These are phyloP conservation scores for Pelochelys cantorii DNA, from an alignment of 2,797 vertebrate genomes.

Conservation along the genomic window DNA sequence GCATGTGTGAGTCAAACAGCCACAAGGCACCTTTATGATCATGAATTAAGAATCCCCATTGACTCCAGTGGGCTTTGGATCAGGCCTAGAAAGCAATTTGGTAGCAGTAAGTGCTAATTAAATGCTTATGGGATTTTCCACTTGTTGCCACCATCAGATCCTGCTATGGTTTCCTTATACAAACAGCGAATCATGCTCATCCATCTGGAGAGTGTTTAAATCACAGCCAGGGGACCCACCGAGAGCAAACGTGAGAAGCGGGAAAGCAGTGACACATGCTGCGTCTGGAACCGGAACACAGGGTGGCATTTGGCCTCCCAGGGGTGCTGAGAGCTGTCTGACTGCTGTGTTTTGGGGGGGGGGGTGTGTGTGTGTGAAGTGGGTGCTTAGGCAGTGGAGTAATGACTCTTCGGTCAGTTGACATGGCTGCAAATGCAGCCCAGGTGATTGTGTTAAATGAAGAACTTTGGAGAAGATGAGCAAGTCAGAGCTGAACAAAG, in stretches of 20 bases:
- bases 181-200: not conserved
- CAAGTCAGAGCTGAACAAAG: not conserved
- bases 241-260: not conserved
- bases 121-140: conserved; percentile 23
- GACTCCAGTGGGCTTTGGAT: not conserved
- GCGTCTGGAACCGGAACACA: not conserved
- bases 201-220: conserved; percentile 2
- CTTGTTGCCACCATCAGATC: conserved; percentile 28
- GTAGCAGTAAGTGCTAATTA: conserved; percentile 59
- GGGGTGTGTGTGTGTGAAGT: too few species aligned
- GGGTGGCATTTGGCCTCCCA: not conserved
- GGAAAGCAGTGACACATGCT: not conserved
- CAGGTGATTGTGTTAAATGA: not conserved
- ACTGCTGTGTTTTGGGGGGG: too few species aligned
- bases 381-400: too few species aligned
- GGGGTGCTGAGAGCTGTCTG: too few species aligned
- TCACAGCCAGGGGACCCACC: not conserved
- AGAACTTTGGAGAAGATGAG: not conserved
- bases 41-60: conserved; percentile 38
- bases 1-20: not conserved
- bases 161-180: conserved; percentile 51
- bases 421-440: not conserved
- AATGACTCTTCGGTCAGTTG: not conserved
- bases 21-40: conserved; percentile 5
- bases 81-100: not conserved